Evolutionary conservation across 1,140 invertebrate species (phyloP).

Genomic region (Melipona quadrifasciata): DNA sequence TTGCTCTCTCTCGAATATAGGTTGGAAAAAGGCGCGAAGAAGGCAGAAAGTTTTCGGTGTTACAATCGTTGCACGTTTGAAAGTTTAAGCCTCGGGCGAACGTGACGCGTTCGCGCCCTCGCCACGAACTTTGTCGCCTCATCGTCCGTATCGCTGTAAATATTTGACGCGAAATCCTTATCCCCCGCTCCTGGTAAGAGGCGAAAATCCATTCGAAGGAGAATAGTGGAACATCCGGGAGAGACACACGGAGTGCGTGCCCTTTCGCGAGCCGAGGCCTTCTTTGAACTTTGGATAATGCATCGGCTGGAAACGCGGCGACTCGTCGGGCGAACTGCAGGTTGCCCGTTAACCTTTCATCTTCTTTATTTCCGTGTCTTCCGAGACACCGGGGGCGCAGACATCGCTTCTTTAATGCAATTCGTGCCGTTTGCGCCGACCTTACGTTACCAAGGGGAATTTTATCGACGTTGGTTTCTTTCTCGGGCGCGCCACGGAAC

Average conservation of each 20-base stretch:
- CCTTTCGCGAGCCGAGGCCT: background rate
- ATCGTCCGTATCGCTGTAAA: conserved; percentile 2
- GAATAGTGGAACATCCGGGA: background rate
- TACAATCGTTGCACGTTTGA: background rate
- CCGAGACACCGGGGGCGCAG: background rate
- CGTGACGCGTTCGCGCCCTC: background rate
- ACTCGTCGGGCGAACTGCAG: background rate
- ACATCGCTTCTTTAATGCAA: background rate
- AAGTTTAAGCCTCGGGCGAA: conserved; percentile 21
- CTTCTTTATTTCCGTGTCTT: background rate
- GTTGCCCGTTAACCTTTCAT: background rate
- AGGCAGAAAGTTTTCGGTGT: background rate
- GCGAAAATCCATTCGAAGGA: background rate
- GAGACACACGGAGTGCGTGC: background rate
- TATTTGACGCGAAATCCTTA: conserved; percentile 31
- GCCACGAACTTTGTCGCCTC: background rate
- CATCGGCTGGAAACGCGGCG: background rate
- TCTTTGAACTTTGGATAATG: background rate
- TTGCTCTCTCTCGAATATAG: background rate
- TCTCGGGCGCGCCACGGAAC: no score
- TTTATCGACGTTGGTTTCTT: no score
- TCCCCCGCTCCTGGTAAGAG: background rate
- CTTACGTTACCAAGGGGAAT: no score
- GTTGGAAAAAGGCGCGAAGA: background rate
- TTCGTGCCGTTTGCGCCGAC: background rate